Evolutionary conservation across 2,113 vertebrate species (phyloP), one percentile per base, ranked within the genome.

Genomic region (Vombatus ursinus): DNA sequence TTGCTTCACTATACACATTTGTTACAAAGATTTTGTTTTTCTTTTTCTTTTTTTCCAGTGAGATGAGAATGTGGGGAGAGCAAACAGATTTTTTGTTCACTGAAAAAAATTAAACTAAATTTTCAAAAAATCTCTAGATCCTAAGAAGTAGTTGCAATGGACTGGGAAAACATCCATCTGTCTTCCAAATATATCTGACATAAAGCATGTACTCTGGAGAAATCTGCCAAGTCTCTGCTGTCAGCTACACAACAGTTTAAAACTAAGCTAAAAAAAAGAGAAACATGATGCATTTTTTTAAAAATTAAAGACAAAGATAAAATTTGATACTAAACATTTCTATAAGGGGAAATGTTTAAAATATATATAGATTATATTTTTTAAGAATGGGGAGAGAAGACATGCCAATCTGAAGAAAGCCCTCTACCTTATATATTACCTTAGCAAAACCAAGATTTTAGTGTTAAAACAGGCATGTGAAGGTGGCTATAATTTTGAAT

Each of bases 261-360:
- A 96, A 53, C 44, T 93, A 96, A 97, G 96, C 95, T 23, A 94
- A 53, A 96, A 50, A 50, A 50, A 95, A 84, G 7, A 68, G 49
- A 9, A 94, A 92, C 14, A 93, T 93, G 47, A 97, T 47, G 89
- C 0, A 94, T 26, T 95, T 57, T 94, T 31, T 19, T 90, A 68
- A n/a, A 90, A 90, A 89, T 89, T 90, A 93, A 95, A 95, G n/a
- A 89, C 44, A 92, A 26, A 52, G 92, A 93, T 2, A 93, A 54
- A 23, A 89, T 44, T 68, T 37, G 4, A 3, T 48, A 49, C 37
- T 6, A 95, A 14, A 91, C 24, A 57, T 16, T 44, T 28, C 54
- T 90, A 2, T 53, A 92, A 91, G 11, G 90, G 93, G 31, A 93
- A 96, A 48, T 91, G 44, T 84, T 44, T 44, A 44, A 94, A 92